Base-by-base conservation (phyloP, 2,888 invertebrate species). In the Heliconius aoede region DNA sequence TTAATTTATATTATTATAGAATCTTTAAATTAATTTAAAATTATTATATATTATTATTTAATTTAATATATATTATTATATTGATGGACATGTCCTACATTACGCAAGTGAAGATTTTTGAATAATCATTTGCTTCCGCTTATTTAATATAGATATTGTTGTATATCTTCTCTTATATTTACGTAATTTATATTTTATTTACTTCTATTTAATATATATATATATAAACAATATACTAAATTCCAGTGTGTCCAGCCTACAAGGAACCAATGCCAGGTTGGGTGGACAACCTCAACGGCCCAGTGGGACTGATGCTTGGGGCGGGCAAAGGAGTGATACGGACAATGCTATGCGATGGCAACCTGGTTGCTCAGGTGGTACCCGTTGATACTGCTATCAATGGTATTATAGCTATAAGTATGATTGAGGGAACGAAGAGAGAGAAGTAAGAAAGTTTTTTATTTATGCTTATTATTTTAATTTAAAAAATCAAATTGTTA, bases 231-330 rank as follows among this genome's bases (percentile, higher is more conserved):
- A 46, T 18, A 9, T 40, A 21, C 55, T 62, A 62, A 24, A 62
- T 91, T 92, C 3, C 85, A 94, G 94, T 94, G 5, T 89, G 89
- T 76, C 94, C 94, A 1, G 61, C 97, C 13, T 90, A 92, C 40
- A 85, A 86, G 65, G 97, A 98, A 82, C 98, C 98, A 0, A 78
- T 96, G 15, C 95, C 96, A 24, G 98, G 98, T 7, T 99, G 98
- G 98, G 98, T 98, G 81, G 98, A 98, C 89, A 98, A 96, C 88
- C 95, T 98, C 58, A 98, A 98, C 88, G 98, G 98, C 0, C 98
- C 98, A 0, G 96, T 97, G 73, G 98, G 98, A 1, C 91, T 98
- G 1, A 94, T 98, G 91, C 95, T 97, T 1, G 98, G 96, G 1
- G 97, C 96, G 5, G 97, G 97, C 1, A 98, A 98, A 88, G 98